Evolutionary conservation across 2,797 vertebrate genomes (phyloP).

Genomic region (Momotus momota): DNA sequence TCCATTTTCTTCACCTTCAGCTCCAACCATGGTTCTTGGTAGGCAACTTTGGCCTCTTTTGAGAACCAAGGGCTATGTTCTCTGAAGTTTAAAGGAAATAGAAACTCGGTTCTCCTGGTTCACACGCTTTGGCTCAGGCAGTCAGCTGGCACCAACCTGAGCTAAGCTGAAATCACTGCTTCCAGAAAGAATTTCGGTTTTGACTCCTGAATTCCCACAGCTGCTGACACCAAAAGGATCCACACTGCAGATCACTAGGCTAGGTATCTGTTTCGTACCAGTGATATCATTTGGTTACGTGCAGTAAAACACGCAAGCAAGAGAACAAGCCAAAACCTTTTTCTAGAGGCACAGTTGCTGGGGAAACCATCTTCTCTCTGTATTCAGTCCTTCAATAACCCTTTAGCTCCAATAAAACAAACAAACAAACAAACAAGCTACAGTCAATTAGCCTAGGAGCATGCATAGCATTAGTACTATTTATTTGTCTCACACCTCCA

Average conservation of each 20-base stretch:
- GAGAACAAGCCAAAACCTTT: constrained; percentile 12
- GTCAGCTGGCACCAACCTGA: neutral
- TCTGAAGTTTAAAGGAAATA: neutral
- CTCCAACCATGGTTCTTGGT: neutral
- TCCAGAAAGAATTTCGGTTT: neutral
- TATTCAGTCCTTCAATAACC: neutral
- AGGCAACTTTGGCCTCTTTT: neutral
- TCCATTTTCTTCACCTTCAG: neutral
- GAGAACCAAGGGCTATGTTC: neutral
- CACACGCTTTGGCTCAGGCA: neutral
- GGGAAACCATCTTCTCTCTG: constrained; percentile 21
- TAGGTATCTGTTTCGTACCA: neutral
- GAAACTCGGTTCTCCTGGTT: neutral
- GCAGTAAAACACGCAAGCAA: neutral
- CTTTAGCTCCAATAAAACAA: neutral
- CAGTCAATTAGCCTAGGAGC: neutral
- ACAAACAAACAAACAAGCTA: neutral
- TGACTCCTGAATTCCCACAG: neutral
- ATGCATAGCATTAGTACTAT: neutral
- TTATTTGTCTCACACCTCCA: neutral
- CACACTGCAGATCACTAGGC: neutral
- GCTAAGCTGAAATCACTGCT: neutral
- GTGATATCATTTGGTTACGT: neutral
- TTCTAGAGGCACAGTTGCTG: constrained; percentile 12
- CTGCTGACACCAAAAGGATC: neutral